phyloP scores from a whole-genome alignment of 2,888 invertebrate genomes.

The Mythimna pallens region DNA sequence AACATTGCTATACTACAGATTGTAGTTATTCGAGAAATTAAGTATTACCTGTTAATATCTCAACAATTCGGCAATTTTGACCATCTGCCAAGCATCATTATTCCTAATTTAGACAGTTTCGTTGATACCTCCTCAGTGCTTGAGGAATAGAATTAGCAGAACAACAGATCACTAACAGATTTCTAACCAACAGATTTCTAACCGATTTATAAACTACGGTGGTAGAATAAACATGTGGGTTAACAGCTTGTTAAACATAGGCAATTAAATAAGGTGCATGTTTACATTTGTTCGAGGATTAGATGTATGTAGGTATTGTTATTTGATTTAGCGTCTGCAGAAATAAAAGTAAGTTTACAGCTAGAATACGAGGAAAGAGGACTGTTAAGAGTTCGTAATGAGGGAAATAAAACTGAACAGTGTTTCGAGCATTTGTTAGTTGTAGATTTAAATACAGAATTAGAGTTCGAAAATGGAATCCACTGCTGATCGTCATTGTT shows the following conservation, averaged over 20 bases:
- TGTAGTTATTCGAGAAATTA: background rate
- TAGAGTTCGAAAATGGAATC: slow-evolving; percentile 8
- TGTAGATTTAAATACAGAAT: slow-evolving; percentile 19
- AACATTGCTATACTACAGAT: background rate
- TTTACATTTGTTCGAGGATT: slow-evolving; percentile 54
- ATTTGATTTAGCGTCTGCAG: slow-evolving; percentile 38
- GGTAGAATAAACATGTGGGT: slow-evolving; percentile 60
- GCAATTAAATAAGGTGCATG: slow-evolving; percentile 63
- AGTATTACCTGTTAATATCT: background rate
- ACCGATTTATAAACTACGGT: slow-evolving; percentile 52
- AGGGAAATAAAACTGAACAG: slow-evolving; percentile 33
- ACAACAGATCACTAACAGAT: slow-evolving; percentile 42
- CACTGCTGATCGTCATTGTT: background rate
- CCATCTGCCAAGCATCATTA: slow-evolving; percentile 50
- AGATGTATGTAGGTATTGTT: slow-evolving; percentile 47
- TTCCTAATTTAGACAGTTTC: slow-evolving; percentile 54
- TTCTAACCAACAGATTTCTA: slow-evolving; percentile 41
- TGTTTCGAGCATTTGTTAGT: slow-evolving; percentile 21
- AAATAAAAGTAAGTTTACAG: slow-evolving; percentile 57
- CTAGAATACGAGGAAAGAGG: slow-evolving; percentile 36
- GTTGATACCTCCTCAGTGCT: slow-evolving; percentile 45
- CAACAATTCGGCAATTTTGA: slow-evolving; percentile 19
- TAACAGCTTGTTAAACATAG: slow-evolving; percentile 61
- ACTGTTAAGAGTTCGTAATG: slow-evolving; percentile 46
- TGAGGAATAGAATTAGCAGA: slow-evolving; percentile 52